These are phyloP conservation scores for Maconellicoccus hirsutus DNA, from an alignment of 1,140 invertebrate species.

Conservation along the genomic window DNA sequence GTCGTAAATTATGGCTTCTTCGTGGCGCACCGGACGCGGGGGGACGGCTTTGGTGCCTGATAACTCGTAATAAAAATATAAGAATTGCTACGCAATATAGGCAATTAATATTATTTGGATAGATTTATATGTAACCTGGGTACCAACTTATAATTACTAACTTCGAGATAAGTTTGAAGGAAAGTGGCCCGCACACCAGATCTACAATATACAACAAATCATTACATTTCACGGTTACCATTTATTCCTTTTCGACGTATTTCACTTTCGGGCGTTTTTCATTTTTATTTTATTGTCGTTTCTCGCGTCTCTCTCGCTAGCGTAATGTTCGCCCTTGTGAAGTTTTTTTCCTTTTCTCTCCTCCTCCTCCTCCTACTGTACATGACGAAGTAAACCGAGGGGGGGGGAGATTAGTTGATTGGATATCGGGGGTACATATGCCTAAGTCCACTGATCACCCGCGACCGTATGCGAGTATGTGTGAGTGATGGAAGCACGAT, in stretches of 20 bases:
- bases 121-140: constrained; percentile 22
- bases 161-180: constrained; percentile 17
- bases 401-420: too few relatives aligned
- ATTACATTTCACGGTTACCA: constrained; percentile 3
- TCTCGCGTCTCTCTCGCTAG: background rate
- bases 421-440: too few relatives aligned
- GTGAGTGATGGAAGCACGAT: too few relatives aligned
- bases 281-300: background rate
- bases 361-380: too few relatives aligned
- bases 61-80: constrained; percentile 23
- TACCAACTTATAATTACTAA: constrained; percentile 22
- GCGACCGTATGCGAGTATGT: background rate
- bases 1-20: constrained; percentile 16
- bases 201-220: constrained; percentile 9
- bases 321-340: background rate
- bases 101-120: constrained; percentile 22
- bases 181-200: constrained; percentile 17
- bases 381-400: background rate
- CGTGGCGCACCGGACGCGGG: background rate
- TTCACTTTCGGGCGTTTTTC: constrained; percentile 7
- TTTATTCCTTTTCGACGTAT: constrained; percentile 9
- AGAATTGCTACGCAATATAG: constrained; percentile 22
- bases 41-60: constrained; percentile 16
- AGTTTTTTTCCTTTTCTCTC: background rate
- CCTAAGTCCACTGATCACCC: background rate